Evolutionary conservation across 2,888 invertebrate genomes (phyloP).

Genomic region (Exocentrus adspersus): DNA sequence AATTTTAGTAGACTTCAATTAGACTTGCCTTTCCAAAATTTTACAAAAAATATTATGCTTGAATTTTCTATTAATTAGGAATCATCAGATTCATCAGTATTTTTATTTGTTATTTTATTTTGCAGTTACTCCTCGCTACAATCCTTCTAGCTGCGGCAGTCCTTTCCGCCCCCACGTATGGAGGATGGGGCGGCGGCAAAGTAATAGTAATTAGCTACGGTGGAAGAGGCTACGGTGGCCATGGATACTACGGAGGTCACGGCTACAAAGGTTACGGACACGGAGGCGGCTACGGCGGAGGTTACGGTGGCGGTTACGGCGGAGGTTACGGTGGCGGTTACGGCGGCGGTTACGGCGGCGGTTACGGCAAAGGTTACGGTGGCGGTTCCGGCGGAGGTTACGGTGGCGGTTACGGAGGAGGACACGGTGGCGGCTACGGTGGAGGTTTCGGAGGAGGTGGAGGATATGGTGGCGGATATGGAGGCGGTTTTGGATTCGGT

Average conservation of each 20-base stretch:
- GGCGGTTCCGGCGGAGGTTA: not conserved
- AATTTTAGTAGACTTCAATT: no score
- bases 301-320: not conserved
- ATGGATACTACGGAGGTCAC: not conserved
- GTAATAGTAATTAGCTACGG: not conserved
- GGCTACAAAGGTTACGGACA: not conserved
- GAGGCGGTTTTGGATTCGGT: not conserved
- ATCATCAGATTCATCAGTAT: no score
- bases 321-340: constrained; percentile 13
- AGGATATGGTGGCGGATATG: constrained; percentile 2
- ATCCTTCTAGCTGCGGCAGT: not conserved
- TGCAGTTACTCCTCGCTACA: not conserved
- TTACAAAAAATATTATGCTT: no score
- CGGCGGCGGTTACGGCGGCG: constrained; percentile 11
- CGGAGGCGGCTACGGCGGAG: not conserved
- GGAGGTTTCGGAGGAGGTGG: constrained; percentile 6
- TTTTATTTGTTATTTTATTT: not conserved
- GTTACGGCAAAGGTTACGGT: not conserved
- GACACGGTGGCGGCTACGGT: constrained; percentile 4
- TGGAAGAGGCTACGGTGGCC: not conserved
- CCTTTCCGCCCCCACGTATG: not conserved
- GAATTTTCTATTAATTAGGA: no score
- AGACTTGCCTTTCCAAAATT: no score
- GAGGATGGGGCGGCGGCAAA: not conserved
- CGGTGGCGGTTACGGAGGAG: constrained; percentile 1